phyloP scores from a whole-genome alignment of 2,797 vertebrate genomes.

The Esox masquinongy region DNA sequence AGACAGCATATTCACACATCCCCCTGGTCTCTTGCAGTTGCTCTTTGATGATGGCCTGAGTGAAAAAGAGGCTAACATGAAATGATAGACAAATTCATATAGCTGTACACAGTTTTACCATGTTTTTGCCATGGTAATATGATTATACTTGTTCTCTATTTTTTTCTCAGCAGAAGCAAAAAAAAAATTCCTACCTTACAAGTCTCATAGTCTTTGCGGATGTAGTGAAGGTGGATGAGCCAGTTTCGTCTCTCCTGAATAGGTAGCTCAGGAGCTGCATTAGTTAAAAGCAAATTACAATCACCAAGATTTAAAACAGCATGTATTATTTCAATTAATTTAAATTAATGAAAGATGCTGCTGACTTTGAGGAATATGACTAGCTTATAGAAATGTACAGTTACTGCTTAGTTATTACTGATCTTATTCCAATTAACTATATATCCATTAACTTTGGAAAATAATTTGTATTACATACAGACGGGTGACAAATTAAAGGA shows the following conservation, averaged over 20 bases:
- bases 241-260: conserved; percentile 92
- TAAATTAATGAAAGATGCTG: not conserved
- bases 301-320: not conserved
- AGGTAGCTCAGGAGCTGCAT: conserved; percentile 84
- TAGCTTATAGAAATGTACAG: not conserved
- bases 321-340: not conserved
- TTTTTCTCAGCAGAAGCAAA: not conserved
- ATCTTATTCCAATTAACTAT: not conserved
- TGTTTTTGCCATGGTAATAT: not conserved
- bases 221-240: conserved; percentile 94
- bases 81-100: not conserved
- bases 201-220: conserved; percentile 92
- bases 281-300: conserved; percentile 25
- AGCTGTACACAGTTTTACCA: not conserved
- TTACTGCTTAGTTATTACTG: not conserved
- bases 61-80: conserved; percentile 4
- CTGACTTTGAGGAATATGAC: not conserved
- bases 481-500: no score
- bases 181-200: conserved; percentile 84
- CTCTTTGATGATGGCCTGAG: conserved; percentile 89
- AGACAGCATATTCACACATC: conserved; percentile 96
- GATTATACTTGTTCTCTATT: not conserved
- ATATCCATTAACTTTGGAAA: not conserved
- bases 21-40: conserved; percentile 93
- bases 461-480: not conserved